Conservation (phyloP, 2,888 invertebrate genomes). For the Morinoia aosen region DNA sequence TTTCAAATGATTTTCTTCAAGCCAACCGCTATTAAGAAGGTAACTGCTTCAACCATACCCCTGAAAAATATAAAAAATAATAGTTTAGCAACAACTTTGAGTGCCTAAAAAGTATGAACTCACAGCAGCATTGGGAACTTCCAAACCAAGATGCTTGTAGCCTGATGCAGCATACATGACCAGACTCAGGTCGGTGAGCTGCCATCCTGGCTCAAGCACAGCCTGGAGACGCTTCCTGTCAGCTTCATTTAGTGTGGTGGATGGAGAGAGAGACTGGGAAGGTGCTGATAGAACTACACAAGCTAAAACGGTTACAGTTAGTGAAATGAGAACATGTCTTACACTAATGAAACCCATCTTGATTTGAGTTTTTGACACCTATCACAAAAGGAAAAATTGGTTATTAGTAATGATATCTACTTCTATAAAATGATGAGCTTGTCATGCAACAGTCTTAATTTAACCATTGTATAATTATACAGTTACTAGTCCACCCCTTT, state of each 20-base stretch:
- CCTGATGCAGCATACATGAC: slow-evolving; percentile 69
- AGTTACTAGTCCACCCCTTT: too few relatives aligned
- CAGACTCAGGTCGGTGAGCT: slow-evolving; percentile 63
- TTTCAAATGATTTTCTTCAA: too few relatives aligned
- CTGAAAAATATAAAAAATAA: too few relatives aligned
- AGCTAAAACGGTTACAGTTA: neutral
- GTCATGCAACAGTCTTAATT: neutral
- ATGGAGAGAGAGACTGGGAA: slow-evolving; percentile 62
- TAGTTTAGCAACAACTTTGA: neutral
- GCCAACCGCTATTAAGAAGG: too few relatives aligned
- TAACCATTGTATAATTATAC: neutral
- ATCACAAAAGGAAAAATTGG: neutral
- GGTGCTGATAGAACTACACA: slow-evolving; percentile 57
- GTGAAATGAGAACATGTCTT: neutral
- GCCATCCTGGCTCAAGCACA: slow-evolving; percentile 66
- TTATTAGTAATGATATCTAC: neutral
- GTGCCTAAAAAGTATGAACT: neutral
- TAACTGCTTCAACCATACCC: too few relatives aligned
- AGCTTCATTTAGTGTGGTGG: slow-evolving; percentile 63
- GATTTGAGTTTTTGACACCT: neutral
- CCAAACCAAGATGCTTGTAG: slow-evolving; percentile 64
- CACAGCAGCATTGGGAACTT: slow-evolving; percentile 65
- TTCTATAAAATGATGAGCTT: neutral
- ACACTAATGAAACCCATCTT: neutral
- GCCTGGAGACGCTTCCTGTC: slow-evolving; percentile 64